Conservation (phyloP, 2,797 vertebrate genomes). For the Prunella strophiata region DNA sequence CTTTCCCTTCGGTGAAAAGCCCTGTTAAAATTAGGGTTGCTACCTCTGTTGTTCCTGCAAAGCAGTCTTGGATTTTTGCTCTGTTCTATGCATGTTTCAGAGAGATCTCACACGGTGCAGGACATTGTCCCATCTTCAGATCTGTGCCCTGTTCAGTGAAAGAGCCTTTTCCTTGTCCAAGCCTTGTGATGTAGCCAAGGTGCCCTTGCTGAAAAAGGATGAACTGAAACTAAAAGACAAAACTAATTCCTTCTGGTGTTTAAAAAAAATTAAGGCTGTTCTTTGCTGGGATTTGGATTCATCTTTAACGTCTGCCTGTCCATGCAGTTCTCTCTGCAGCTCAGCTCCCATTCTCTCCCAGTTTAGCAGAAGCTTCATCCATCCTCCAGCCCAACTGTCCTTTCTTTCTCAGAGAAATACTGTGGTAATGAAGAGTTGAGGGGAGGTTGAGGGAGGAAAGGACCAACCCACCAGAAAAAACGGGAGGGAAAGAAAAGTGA, state of each 20-base stretch:
- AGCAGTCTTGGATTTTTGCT: conserved; percentile 62
- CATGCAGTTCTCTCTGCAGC: background rate
- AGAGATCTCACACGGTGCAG: background rate
- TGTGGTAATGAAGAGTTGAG: background rate
- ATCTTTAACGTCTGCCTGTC: background rate
- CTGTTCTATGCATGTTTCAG: conserved; percentile 36
- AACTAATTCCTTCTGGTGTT: background rate
- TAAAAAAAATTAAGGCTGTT: background rate
- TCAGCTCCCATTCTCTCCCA: background rate
- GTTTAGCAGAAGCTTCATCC: background rate
- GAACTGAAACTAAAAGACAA: background rate
- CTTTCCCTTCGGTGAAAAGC: conserved; percentile 75
- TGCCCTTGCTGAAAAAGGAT: background rate
- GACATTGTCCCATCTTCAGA: conserved; percentile 25
- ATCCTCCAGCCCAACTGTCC: background rate
- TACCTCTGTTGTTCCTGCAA: conserved; percentile 66
- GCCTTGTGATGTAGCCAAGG: background rate
- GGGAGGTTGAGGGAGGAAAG: background rate
- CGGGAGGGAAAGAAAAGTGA: background rate
- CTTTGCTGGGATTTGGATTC: background rate
- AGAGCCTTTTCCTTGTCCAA: conserved; percentile 35
- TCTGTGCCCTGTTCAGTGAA: conserved; percentile 16
- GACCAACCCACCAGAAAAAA: background rate
- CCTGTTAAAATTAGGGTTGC: conserved; percentile 76
- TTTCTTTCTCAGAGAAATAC: background rate